Conservation (phyloP, 2,888 invertebrate genomes). For the Ophion slaviceki region DNA sequence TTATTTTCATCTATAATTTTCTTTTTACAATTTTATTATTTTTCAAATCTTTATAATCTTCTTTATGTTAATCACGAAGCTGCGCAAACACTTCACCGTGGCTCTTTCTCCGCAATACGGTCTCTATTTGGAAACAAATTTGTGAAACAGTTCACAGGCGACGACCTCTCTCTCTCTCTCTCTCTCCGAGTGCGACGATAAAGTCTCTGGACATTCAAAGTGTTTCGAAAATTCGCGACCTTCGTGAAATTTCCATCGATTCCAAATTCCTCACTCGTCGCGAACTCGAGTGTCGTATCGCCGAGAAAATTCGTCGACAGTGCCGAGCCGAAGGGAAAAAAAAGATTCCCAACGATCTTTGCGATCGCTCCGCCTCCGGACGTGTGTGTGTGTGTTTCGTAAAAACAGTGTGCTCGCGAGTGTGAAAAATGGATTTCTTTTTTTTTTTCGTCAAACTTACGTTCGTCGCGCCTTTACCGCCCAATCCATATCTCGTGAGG, state of each 20-base stretch:
- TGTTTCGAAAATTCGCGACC: slow-evolving; percentile 4
- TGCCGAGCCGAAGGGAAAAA: too few species aligned
- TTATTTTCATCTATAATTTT: too few species aligned
- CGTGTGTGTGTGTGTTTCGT: too few species aligned
- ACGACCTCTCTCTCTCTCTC: not conserved
- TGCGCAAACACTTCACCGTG: not conserved
- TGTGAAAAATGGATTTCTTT: slow-evolving; percentile 7
- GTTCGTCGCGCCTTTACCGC: slow-evolving; percentile 82
- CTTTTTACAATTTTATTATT: too few species aligned
- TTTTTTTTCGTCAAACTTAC: slow-evolving; percentile 75
- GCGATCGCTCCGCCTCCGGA: too few species aligned
- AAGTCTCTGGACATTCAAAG: not conserved
- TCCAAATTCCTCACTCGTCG: not conserved
- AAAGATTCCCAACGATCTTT: too few species aligned
- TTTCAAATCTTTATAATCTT: too few species aligned
- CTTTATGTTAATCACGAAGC: too few species aligned
- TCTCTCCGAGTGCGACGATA: not conserved
- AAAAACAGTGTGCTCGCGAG: not conserved
- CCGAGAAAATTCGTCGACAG: slow-evolving; percentile 1
- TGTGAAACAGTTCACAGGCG: slow-evolving; percentile 1
- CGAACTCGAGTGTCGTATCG: not conserved
- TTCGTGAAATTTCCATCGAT: not conserved
- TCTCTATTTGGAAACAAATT: not conserved
- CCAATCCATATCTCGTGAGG: slow-evolving; percentile 82
- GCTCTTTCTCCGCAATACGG: not conserved